Evolutionary conservation across 2,797 vertebrate species (phyloP).

Genomic region (Oreochromis grahami): DNA sequence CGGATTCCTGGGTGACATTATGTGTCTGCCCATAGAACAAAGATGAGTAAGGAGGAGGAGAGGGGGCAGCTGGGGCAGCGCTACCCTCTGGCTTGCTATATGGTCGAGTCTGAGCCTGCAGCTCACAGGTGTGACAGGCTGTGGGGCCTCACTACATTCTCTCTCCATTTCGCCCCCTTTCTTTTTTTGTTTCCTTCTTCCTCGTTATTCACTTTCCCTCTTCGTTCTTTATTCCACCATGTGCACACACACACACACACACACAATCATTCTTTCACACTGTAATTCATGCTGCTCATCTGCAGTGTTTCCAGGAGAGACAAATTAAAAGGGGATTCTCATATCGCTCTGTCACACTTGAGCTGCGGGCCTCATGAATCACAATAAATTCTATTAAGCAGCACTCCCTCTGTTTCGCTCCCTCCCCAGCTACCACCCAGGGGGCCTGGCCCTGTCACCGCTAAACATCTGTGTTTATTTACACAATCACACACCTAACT

Average conservation of each 20-base stretch:
- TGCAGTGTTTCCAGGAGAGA: constrained; percentile 73
- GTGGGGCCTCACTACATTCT: constrained; percentile 49
- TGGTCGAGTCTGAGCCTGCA: constrained; percentile 80
- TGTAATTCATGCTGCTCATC: constrained; percentile 77
- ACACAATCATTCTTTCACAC: constrained; percentile 56
- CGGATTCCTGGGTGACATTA: constrained; percentile 77
- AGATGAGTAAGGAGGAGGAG: constrained; percentile 57
- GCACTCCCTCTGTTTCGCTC: constrained; percentile 51
- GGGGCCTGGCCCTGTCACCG: constrained; percentile 66
- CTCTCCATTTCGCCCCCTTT: neutral
- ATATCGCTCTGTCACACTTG: constrained; percentile 76
- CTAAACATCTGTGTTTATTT: constrained; percentile 81
- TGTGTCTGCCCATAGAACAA: constrained; percentile 72
- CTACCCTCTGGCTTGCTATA: constrained; percentile 72
- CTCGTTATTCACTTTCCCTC: neutral
- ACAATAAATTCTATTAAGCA: constrained; percentile 75
- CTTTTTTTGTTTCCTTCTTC: neutral
- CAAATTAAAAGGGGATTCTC: constrained; percentile 77
- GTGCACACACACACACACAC: neutral
- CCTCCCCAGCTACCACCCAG: constrained; percentile 49
- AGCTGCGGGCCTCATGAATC: constrained; percentile 73
- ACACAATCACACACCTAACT: constrained; percentile 78
- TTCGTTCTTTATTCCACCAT: neutral
- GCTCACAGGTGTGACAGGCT: constrained; percentile 71
- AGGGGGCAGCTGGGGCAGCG: constrained; percentile 50